Evolutionary conservation across 2,888 invertebrate species (phyloP).

Genomic region (Caenorhabditis doughertyi): DNA sequence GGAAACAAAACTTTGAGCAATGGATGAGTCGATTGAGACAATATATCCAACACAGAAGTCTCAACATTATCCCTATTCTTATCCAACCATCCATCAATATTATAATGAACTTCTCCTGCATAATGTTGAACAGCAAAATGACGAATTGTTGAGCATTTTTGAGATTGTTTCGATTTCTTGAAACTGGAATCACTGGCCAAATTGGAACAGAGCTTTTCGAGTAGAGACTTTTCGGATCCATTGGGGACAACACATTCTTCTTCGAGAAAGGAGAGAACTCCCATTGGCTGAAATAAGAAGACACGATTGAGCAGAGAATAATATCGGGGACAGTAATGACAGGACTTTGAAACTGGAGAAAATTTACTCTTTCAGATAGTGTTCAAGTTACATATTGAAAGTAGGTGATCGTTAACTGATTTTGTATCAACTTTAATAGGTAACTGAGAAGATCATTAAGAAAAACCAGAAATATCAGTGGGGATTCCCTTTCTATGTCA

Average conservation of each 20-base stretch:
- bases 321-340: too few species aligned
- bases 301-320: too few species aligned
- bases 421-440: too few species aligned
- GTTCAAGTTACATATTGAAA: too few species aligned
- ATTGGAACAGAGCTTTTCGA: conserved; percentile 77
- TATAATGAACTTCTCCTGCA: conserved; percentile 84
- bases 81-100: conserved; percentile 84
- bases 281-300: conserved; percentile 75
- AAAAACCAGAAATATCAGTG: too few species aligned
- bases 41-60: conserved; percentile 81
- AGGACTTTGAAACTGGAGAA: too few species aligned
- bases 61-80: conserved; percentile 83
- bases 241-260: conserved; percentile 83
- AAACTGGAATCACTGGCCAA: conserved; percentile 69
- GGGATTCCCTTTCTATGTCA: too few species aligned
- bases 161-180: conserved; percentile 81
- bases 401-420: too few species aligned
- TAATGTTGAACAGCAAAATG: conserved; percentile 83
- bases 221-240: conserved; percentile 77
- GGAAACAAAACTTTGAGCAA: conserved; percentile 76
- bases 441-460: too few species aligned
- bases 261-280: conserved; percentile 80
- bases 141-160: conserved; percentile 74
- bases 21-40: conserved; percentile 75
- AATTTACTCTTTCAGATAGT: too few species aligned